Evolutionary conservation across 2,888 invertebrate species (phyloP).

Genomic region (Encarsia formosa): DNA sequence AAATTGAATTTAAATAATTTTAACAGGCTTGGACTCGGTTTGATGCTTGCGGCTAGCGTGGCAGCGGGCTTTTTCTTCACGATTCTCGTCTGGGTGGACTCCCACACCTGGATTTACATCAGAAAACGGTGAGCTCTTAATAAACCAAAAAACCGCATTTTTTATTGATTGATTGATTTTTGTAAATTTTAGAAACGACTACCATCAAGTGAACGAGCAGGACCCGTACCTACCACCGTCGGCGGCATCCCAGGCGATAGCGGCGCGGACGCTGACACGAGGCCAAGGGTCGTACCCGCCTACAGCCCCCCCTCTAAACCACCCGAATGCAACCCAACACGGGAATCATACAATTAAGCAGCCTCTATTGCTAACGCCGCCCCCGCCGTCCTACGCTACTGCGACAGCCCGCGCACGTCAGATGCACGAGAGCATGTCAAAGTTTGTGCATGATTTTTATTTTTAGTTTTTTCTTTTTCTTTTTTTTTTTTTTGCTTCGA

Average conservation of each 20-base stretch:
- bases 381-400: slow-evolving; percentile 61
- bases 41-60: slow-evolving; percentile 82
- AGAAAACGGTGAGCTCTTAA: slow-evolving; percentile 75
- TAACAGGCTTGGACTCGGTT: slow-evolving; percentile 66
- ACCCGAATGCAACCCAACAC: slow-evolving; percentile 50
- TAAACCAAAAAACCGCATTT: background rate
- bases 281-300: slow-evolving; percentile 70
- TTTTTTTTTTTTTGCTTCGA: slow-evolving; percentile 20
- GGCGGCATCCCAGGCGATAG: slow-evolving; percentile 59
- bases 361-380: slow-evolving; percentile 56
- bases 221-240: slow-evolving; percentile 71
- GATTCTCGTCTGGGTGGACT: slow-evolving; percentile 88
- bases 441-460: slow-evolving; percentile 54
- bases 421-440: slow-evolving; percentile 53
- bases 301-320: slow-evolving; percentile 58
- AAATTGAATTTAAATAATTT: background rate
- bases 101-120: slow-evolving; percentile 95
- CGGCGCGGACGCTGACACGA: slow-evolving; percentile 59
- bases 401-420: slow-evolving; percentile 54
- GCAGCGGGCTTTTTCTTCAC: slow-evolving; percentile 87
- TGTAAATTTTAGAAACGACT: slow-evolving; percentile 65
- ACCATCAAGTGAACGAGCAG: slow-evolving; percentile 79
- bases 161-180: background rate
- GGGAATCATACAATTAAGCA: slow-evolving; percentile 57
- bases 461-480: slow-evolving; percentile 33